phyloP scores from a whole-genome alignment of 2,797 vertebrate species.

The Pogoniulus pusillus region DNA sequence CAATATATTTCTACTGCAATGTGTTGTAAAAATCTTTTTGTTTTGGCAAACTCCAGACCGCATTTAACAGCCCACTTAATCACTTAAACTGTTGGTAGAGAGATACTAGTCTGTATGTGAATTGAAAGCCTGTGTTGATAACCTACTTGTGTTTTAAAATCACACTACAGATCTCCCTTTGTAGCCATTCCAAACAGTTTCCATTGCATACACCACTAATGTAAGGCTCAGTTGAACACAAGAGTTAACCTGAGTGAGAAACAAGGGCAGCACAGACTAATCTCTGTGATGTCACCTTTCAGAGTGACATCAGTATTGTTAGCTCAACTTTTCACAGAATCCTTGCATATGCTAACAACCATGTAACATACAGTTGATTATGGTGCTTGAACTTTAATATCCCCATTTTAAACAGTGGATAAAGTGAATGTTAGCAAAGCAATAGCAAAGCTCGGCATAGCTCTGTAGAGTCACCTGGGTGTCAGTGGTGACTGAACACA shows the following conservation, averaged over 20 bases:
- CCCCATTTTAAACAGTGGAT: too few species aligned
- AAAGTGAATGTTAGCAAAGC: background rate
- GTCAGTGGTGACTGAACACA: background rate
- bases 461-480: background rate
- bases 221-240: background rate
- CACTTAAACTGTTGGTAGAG: background rate
- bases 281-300: conserved; percentile 47
- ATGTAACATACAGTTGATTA: background rate
- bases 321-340: background rate
- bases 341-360: background rate
- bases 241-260: background rate
- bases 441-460: background rate
- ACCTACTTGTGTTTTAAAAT: background rate
- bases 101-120: background rate
- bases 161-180: background rate
- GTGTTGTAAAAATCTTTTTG: background rate
- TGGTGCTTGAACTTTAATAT: background rate
- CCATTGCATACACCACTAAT: background rate
- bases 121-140: background rate
- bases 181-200: background rate
- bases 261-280: conserved; percentile 16
- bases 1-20: background rate
- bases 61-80: background rate
- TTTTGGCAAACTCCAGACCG: background rate
- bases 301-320: conserved; percentile 5